Conservation (phyloP, 1,140 invertebrate genomes). For the Drosophila kepulauana region DNA sequence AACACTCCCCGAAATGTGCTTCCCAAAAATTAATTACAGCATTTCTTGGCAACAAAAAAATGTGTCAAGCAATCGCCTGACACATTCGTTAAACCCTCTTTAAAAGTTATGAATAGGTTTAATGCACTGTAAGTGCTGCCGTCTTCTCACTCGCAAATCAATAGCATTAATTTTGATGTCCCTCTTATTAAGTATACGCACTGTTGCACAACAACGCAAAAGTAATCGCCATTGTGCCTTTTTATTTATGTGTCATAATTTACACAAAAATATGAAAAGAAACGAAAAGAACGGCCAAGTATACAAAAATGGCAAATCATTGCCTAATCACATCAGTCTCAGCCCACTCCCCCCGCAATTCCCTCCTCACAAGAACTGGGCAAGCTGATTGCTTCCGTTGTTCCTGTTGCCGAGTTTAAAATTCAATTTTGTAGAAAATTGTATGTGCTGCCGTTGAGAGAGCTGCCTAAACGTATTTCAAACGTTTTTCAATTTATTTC, state of each 20-base stretch:
- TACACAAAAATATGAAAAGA: constrained; percentile 3
- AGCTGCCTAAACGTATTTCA: constrained; percentile 70
- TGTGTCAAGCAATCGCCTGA: background rate
- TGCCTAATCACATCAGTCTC: constrained; percentile 62
- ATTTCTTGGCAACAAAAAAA: background rate
- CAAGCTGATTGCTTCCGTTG: constrained; percentile 68
- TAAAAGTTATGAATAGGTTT: background rate
- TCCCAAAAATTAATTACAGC: background rate
- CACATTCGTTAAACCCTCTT: background rate
- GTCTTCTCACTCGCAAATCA: constrained; percentile 19
- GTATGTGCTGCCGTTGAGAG: constrained; percentile 48
- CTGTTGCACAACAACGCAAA: constrained; percentile 34
- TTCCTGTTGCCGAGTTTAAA: constrained; percentile 50
- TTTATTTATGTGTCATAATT: constrained; percentile 47
- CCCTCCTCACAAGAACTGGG: background rate
- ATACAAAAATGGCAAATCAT: constrained; percentile 59
- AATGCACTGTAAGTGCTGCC: background rate
- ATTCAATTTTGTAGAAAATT: constrained; percentile 78
- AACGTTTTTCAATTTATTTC: constrained; percentile 79
- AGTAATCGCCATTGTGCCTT: constrained; percentile 44
- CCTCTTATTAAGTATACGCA: constrained; percentile 25
- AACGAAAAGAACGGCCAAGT: constrained; percentile 8
- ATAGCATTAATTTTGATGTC: constrained; percentile 18
- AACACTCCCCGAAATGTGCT: background rate
- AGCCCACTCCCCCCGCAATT: background rate